Conservation (phyloP, 2,797 vertebrate species). For the Danio tinwini region DNA sequence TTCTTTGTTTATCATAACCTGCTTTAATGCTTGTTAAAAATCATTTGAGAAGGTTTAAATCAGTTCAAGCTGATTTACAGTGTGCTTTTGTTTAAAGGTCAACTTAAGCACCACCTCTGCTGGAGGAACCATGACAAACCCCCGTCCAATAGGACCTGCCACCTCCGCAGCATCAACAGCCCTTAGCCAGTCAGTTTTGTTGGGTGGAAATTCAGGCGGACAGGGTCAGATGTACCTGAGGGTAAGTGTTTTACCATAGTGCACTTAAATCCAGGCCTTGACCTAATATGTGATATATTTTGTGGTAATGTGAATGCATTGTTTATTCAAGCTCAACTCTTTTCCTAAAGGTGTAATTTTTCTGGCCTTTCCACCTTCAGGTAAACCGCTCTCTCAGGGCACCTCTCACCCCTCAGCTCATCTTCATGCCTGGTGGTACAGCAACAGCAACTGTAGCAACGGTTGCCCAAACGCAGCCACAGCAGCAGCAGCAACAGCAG, state of each 20-base stretch:
- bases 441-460: constrained; percentile 88
- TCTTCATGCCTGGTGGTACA: constrained; percentile 96
- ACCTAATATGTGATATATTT: not conserved
- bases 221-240: constrained; percentile 97
- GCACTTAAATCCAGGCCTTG: constrained; percentile 7
- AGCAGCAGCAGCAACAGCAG: constrained; percentile 62
- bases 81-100: constrained; percentile 67
- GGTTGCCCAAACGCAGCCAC: constrained; percentile 78
- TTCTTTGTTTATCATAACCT: not conserved
- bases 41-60: not conserved
- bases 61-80: not conserved
- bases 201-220: constrained; percentile 89
- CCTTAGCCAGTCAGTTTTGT: constrained; percentile 92
- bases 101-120: constrained; percentile 79
- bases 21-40: not conserved
- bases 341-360: constrained; percentile 17
- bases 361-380: constrained; percentile 58
- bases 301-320: not conserved
- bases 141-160: constrained; percentile 78
- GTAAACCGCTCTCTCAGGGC: constrained; percentile 84
- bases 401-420: constrained; percentile 94
- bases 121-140: constrained; percentile 75
- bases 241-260: constrained; percentile 77
- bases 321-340: not conserved
- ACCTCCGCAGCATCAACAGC: constrained; percentile 88